phyloP scores from a whole-genome alignment of 92 coral and sea anemone genomes.

The Metridium senile region DNA sequence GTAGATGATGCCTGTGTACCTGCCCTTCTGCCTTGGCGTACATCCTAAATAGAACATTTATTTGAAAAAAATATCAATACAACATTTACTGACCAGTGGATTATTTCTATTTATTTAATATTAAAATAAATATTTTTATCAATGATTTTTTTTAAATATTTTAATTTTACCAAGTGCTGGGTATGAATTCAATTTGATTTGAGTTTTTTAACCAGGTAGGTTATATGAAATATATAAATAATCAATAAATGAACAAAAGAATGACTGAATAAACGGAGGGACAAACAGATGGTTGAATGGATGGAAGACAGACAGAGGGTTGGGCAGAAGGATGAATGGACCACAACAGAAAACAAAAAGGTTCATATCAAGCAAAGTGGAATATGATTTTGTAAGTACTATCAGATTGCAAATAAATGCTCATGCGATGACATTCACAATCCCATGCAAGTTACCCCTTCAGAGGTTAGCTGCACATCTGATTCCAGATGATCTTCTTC shows the following conservation, averaged over 20 bases:
- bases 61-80: too few species aligned
- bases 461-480: background rate
- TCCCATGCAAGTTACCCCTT: constrained; percentile 21
- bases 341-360: background rate
- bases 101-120: background rate
- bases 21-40: constrained; percentile 83
- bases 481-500: constrained; percentile 13
- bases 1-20: constrained; percentile 47
- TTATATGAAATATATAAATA: too few species aligned
- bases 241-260: too few species aligned
- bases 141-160: background rate
- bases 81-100: too few species aligned
- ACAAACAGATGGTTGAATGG: background rate
- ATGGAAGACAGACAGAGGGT: background rate
- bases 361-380: too few species aligned
- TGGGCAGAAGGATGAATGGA: background rate
- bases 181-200: too few species aligned
- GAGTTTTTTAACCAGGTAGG: too few species aligned
- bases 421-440: background rate
- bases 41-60: constrained; percentile 41
- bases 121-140: background rate
- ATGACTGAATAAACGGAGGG: background rate
- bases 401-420: background rate
- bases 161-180: too few species aligned
- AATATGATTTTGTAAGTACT: too few species aligned